A percentile compares a stretch with the other conserved stretches of the same genome.
Conservation (phyloP, 2,113 vertebrate genomes). For the Nansenia antarctica region DNA sequence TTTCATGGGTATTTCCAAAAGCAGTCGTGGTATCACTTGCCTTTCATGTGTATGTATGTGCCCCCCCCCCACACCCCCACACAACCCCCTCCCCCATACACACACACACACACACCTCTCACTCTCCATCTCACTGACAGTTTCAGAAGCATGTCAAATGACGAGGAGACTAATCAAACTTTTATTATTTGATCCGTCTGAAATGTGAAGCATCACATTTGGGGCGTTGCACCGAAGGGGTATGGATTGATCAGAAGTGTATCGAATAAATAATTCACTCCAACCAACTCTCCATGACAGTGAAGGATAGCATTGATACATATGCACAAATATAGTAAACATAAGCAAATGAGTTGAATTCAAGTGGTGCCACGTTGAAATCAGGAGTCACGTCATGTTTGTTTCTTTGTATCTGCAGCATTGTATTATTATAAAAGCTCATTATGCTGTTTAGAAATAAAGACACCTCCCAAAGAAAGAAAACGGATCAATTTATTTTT, state of each 20-base stretch:
- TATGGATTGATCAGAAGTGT: neutral
- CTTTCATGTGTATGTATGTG: slow-evolving; percentile 4
- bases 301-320: slow-evolving; percentile 9
- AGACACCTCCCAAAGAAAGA: slow-evolving; percentile 36
- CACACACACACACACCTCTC: slow-evolving; percentile 5
- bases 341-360: slow-evolving; percentile 25
- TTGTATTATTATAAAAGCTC: slow-evolving; percentile 41
- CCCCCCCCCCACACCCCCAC: neutral
- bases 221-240: neutral
- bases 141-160: slow-evolving; percentile 45
- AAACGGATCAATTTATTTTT: slow-evolving; percentile 45
- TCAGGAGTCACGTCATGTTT: neutral
- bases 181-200: slow-evolving; percentile 37
- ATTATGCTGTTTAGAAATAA: slow-evolving; percentile 30
- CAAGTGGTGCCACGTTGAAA: neutral
- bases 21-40: slow-evolving; percentile 2
- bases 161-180: slow-evolving; percentile 51
- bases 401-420: slow-evolving; percentile 27
- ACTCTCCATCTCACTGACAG: slow-evolving; percentile 1
- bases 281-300: slow-evolving; percentile 7
- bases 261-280: neutral
- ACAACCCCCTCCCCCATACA: neutral
- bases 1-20: slow-evolving; percentile 59
- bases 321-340: slow-evolving; percentile 24
- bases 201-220: slow-evolving; percentile 19